Base-by-base conservation (phyloP, 2,888 invertebrate genomes). In the Rotaria sp. region DNA sequence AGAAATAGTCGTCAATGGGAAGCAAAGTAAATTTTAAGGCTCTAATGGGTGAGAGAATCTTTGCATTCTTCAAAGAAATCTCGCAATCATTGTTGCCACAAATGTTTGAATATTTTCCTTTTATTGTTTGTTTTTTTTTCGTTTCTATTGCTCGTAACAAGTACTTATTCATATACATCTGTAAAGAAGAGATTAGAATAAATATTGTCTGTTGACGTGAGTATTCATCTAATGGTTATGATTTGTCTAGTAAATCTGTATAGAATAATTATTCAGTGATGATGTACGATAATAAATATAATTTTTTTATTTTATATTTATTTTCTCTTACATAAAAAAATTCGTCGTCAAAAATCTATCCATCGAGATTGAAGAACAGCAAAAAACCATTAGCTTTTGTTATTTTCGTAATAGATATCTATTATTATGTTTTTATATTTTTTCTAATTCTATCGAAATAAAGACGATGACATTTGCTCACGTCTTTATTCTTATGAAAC, bases 81-180 rank as follows among this genome's bases (percentile, higher is more conserved):
- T 67, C 67, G 67, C 67, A 67, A 67, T 67, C 67, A 67, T 67
- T 67, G 67, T 67, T 67, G 67, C 35, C 13, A 67, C 67, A 55
- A 26, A 26, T 21, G 7, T 48, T 48, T 1, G 7, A n/a, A 57
- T 8, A n/a, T 24, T 4, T 57, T 57, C 5, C n/a, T 30, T 13
- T 30, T n/a, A 13, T n/a, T 55, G 3, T n/a, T 15, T 24, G 1
- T 15, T 59, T 8, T 26, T 55, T 55, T 55, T 5, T 55, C 8
- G 8, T 55, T 55, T 1, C 8, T 55, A 24, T 55, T 55, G 10
- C 10, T 50, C 2, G 50, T 50, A 50, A 7, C 2, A 55, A 13
- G 18, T 55, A 55, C 21, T 24, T 24, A 2, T 21, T 24, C 24
- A 55, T 55, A 55, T 55, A 24, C 21, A 55, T 55, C 5, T 4